These are phyloP conservation scores for Tupaia chinensis DNA, from an alignment of 2,113 vertebrate species.

Conservation along the genomic window DNA sequence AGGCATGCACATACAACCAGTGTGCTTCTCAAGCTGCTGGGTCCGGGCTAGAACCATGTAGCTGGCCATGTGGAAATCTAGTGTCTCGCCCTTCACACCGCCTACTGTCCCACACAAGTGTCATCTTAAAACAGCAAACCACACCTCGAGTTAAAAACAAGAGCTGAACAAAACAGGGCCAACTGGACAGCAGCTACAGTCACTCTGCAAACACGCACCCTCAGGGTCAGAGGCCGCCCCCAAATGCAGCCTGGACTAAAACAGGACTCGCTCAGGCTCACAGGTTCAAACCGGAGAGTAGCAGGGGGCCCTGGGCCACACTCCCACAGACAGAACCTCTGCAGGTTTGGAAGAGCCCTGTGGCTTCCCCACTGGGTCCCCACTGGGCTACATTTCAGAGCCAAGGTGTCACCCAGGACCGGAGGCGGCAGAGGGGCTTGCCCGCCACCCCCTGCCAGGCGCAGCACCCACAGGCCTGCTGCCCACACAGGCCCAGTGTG, in stretches of 20 bases:
- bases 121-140: neutral
- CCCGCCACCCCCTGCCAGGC: neutral
- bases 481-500: neutral
- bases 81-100: too few species aligned
- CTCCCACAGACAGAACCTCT: neutral
- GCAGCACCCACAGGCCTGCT: neutral
- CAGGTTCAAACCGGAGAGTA: neutral
- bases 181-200: neutral
- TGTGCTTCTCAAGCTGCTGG: too few species aligned
- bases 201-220: neutral
- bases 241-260: neutral
- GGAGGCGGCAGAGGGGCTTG: neutral
- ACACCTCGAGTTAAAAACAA: neutral
- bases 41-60: too few species aligned
- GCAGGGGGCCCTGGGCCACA: neutral
- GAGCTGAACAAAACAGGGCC: neutral
- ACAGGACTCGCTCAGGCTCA: neutral
- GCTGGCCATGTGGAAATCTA: too few species aligned
- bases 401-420: neutral
- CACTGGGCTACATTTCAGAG: neutral
- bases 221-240: neutral
- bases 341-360: neutral
- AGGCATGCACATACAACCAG: too few species aligned
- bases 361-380: neutral
- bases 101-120: neutral